These are phyloP conservation scores for Rhagologus leucostigma DNA, from an alignment of 2,113 vertebrate genomes.

Conservation along the genomic window DNA sequence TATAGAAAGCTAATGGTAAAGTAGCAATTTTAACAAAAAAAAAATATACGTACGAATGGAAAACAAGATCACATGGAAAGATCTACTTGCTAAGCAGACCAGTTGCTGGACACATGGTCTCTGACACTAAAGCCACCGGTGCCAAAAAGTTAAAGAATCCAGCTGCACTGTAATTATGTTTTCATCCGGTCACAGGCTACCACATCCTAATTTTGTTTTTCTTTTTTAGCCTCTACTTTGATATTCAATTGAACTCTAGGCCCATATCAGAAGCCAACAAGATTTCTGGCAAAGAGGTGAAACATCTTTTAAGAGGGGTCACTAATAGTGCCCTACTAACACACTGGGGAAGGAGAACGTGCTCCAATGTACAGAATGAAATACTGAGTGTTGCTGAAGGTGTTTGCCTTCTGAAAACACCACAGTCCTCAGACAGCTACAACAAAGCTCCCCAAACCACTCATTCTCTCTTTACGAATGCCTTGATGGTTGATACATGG, in stretches of 20 bases:
- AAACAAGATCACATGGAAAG: neutral
- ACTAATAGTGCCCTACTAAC: neutral
- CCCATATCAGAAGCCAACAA: neutral
- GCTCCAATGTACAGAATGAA: neutral
- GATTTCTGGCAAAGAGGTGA: neutral
- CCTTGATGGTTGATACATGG: neutral
- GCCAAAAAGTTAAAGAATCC: conserved; percentile 2
- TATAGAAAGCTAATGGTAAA: neutral
- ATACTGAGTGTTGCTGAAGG: neutral
- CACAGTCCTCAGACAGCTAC: accelerated
- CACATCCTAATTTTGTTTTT: neutral
- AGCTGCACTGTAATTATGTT: neutral
- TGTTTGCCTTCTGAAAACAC: neutral
- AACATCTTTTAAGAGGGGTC: neutral
- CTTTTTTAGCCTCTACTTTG: neutral
- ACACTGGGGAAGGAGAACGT: neutral
- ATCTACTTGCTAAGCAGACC: neutral
- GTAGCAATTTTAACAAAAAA: neutral
- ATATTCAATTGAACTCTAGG: neutral
- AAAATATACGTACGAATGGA: neutral
- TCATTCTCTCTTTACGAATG: neutral
- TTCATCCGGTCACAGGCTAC: neutral
- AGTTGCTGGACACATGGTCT: neutral
- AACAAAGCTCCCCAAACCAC: neutral
- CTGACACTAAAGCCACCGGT: neutral